These are phyloP conservation scores for Leucopsar rothschildi DNA, from an alignment of 2,113 vertebrate species.

Conservation along the genomic window DNA sequence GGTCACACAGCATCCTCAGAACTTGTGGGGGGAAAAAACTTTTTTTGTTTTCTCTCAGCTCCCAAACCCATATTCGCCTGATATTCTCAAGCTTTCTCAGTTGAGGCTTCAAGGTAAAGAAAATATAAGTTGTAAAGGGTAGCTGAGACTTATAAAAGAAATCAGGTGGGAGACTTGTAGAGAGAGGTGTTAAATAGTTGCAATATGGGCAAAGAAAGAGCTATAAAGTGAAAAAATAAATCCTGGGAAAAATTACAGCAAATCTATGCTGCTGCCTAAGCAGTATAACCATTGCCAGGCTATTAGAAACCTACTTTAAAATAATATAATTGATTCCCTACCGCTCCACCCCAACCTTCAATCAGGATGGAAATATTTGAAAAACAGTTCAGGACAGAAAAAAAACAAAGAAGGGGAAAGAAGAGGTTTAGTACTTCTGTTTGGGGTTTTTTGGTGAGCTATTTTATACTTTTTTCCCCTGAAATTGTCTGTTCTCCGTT, in stretches of 20 bases:
- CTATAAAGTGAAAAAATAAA: slow-evolving; percentile 9
- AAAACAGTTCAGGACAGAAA: background rate
- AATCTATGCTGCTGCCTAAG: background rate
- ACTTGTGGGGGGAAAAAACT: background rate
- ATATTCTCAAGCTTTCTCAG: background rate
- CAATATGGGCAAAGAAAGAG: background rate
- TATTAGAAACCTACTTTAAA: background rate
- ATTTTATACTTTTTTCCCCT: fast-evolving
- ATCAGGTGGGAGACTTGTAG: background rate
- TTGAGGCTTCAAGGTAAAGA: background rate
- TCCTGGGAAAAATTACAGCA: background rate
- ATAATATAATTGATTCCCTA: background rate
- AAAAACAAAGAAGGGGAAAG: background rate
- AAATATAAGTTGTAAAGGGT: background rate
- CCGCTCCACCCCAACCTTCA: background rate
- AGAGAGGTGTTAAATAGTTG: background rate
- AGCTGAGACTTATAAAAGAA: background rate
- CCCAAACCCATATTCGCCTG: background rate
- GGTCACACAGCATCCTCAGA: background rate
- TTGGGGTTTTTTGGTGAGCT: fast-evolving
- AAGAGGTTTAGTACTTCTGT: background rate
- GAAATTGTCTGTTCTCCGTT: background rate
- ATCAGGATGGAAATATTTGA: background rate
- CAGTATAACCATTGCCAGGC: background rate
- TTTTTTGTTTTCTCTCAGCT: background rate